Conservation (phyloP, 2,113 vertebrate genomes). For the Prietella phreatophila region DNA sequence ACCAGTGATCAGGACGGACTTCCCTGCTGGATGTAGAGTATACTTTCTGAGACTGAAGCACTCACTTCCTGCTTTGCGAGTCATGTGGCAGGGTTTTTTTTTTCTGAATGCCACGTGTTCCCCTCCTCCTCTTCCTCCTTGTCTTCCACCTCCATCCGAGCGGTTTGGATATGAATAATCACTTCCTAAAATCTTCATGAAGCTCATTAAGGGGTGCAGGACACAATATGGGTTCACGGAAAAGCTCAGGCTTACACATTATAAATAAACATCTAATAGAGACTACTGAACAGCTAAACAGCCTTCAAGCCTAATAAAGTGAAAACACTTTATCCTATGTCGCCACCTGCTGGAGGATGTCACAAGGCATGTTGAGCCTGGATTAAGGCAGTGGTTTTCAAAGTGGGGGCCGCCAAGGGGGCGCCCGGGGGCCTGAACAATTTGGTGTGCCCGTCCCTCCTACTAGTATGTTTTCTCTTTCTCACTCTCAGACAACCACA, state of each 20-base stretch:
- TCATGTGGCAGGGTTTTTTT: slow-evolving; percentile 72
- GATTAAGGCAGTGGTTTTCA: background rate
- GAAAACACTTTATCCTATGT: background rate
- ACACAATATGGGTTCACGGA: background rate
- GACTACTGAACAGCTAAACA: too few species aligned
- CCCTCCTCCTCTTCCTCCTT: slow-evolving; percentile 6
- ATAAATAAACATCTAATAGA: background rate
- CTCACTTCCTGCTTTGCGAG: slow-evolving; percentile 41
- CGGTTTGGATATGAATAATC: background rate
- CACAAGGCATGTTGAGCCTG: background rate
- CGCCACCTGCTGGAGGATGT: background rate
- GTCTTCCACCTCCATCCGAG: slow-evolving; percentile 57
- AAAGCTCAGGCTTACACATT: background rate
- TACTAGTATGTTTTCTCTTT: too few species aligned
- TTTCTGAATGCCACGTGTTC: slow-evolving; percentile 44
- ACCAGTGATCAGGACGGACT: background rate
- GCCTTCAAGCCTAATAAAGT: background rate
- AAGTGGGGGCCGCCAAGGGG: too few species aligned
- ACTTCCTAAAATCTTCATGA: background rate
- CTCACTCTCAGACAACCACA: too few species aligned
- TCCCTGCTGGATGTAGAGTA: background rate
- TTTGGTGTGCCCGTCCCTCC: too few species aligned
- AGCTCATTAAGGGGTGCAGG: background rate
- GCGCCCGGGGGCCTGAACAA: too few species aligned
- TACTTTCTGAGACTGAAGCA: slow-evolving; percentile 30